Percentiles rank a stretch among this genome's conserved stretches.
These are phyloP conservation scores for Psittacula echo DNA, from an alignment of 2,797 vertebrate species.

Conservation along the genomic window DNA sequence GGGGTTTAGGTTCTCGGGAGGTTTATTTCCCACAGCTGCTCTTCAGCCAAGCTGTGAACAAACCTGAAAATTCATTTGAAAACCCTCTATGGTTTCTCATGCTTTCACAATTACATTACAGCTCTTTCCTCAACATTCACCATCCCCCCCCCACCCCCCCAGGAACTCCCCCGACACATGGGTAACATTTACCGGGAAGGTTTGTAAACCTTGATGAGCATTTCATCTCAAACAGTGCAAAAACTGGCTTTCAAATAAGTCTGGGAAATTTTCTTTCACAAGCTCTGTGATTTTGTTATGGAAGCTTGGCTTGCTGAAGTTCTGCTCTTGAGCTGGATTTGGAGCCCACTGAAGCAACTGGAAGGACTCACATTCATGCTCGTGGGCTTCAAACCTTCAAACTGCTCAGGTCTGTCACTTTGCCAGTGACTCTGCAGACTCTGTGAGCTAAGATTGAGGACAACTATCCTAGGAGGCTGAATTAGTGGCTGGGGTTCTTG, in stretches of 20 bases:
- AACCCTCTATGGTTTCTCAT: conserved; percentile 64
- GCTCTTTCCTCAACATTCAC: conserved; percentile 54
- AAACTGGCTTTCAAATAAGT: neutral
- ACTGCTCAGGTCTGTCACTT: neutral
- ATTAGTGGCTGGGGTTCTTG: rapidly evolving
- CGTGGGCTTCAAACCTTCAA: neutral
- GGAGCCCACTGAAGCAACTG: neutral
- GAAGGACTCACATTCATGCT: rapidly evolving
- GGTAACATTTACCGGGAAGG: conserved; percentile 24
- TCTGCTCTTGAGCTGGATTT: neutral
- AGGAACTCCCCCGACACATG: conserved; percentile 53
- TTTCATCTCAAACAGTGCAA: conserved; percentile 32
- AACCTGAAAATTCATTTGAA: conserved; percentile 73
- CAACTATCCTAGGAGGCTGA: neutral
- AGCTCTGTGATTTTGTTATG: neutral
- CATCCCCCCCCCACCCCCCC: neutral
- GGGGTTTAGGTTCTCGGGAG: conserved; percentile 63
- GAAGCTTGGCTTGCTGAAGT: neutral
- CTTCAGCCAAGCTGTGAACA: conserved; percentile 61
- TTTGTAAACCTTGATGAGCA: conserved; percentile 6
- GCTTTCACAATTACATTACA: conserved; percentile 54
- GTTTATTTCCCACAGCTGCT: conserved; percentile 69
- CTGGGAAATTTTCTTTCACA: conserved; percentile 3
- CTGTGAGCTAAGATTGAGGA: neutral
- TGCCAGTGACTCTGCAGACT: neutral